A percentile compares a stretch with the other conserved stretches of the same genome.
Conservation (phyloP, 2,113 vertebrate species). For the Meles meles region DNA sequence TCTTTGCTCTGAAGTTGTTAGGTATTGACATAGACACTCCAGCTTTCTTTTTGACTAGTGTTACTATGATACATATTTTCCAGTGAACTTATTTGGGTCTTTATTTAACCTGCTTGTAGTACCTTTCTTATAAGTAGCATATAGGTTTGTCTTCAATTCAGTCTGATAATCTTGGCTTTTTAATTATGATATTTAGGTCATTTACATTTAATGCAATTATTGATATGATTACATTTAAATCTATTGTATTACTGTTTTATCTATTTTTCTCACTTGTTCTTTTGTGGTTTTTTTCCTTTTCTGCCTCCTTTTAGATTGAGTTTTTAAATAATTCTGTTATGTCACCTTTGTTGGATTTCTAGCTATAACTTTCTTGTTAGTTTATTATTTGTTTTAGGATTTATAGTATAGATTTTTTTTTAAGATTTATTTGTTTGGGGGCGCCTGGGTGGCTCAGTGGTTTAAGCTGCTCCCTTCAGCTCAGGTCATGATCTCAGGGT, state of each 20-base stretch:
- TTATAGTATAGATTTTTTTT: neutral
- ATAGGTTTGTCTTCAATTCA: neutral
- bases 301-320: neutral
- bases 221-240: neutral
- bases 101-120: neutral
- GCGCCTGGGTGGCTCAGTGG: no score
- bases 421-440: neutral
- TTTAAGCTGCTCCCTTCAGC: no score
- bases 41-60: neutral
- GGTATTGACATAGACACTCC: neutral
- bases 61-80: neutral
- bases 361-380: neutral
- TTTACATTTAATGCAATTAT: neutral
- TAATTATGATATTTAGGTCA: neutral
- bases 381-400: neutral
- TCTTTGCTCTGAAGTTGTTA: neutral
- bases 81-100: neutral
- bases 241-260: neutral
- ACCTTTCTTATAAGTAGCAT: neutral
- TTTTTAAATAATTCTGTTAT: neutral
- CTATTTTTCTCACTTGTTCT: neutral
- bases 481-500: no score
- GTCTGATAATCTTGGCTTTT: constrained; percentile 1
- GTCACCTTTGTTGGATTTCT: neutral
- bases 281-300: neutral